These are phyloP conservation scores for Drosophila formosana DNA, from an alignment of 2,888 invertebrate species.

Conservation along the genomic window DNA sequence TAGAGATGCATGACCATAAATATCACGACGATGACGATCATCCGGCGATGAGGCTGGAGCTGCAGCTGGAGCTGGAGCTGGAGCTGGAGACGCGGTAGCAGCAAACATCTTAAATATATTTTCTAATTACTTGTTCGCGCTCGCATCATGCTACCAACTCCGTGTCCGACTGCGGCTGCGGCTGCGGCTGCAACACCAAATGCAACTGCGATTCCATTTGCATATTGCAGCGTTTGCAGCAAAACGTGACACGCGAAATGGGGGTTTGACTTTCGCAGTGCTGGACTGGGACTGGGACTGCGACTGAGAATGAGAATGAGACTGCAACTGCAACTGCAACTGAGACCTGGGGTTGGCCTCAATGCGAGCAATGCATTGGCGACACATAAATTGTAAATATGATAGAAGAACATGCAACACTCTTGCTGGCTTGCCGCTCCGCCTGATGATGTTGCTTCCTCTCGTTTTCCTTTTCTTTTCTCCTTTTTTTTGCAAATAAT, in stretches of 20 bases:
- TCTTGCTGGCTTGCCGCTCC: conserved; percentile 28
- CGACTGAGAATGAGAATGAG: not conserved
- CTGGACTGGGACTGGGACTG: not conserved
- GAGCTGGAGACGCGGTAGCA: conserved; percentile 17
- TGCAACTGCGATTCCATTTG: conserved; percentile 30
- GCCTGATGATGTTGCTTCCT: conserved; percentile 25
- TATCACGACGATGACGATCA: conserved; percentile 30
- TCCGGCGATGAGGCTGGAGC: conserved; percentile 11
- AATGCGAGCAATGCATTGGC: conserved; percentile 60
- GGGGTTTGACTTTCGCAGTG: conserved; percentile 7
- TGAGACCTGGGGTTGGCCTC: conserved; percentile 38
- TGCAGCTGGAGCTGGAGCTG: not conserved
- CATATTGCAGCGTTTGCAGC: conserved; percentile 40
- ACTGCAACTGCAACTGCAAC: not conserved
- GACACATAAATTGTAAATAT: conserved; percentile 80
- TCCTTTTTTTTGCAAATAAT: conserved; percentile 33
- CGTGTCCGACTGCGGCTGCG: conserved; percentile 15
- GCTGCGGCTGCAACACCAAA: conserved; percentile 20
- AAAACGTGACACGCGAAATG: conserved; percentile 14
- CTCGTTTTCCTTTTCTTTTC: conserved; percentile 5
- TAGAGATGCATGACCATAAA: conserved; percentile 32
- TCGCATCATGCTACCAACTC: conserved; percentile 53
- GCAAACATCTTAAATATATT: conserved; percentile 65
- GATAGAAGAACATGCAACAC: conserved; percentile 74
- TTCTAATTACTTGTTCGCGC: conserved; percentile 82